A percentile compares a stretch with the other conserved stretches of the same genome.
Evolutionary conservation across 2,888 invertebrate species (phyloP).

Genomic region (Anticlea derivata): DNA sequence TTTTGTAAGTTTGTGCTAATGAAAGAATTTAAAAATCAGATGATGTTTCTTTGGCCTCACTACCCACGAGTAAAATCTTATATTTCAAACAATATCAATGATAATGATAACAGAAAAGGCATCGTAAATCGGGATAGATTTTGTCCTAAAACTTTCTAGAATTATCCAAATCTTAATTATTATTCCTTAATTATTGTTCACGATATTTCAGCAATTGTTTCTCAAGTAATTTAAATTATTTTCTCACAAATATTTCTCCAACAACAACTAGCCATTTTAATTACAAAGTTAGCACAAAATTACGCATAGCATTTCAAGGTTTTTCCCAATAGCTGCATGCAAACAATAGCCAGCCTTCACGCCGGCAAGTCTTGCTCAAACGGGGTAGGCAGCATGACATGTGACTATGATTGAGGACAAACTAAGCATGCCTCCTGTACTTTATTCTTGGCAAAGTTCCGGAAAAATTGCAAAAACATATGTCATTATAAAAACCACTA

Average conservation of each 20-base stretch:
- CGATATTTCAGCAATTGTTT: background rate
- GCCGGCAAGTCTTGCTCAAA: conserved; percentile 44
- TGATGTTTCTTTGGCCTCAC: conserved; percentile 16
- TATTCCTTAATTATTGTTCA: too few relatives aligned
- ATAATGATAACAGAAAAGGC: too few relatives aligned
- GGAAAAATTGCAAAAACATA: too few relatives aligned
- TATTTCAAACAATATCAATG: too few relatives aligned
- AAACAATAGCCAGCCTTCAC: conserved; percentile 60
- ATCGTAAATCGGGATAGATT: too few relatives aligned
- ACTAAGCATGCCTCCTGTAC: too few relatives aligned
- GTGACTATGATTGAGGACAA: conserved; percentile 23
- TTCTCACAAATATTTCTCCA: conserved; percentile 12
- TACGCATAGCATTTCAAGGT: conserved; percentile 34
- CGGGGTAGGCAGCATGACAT: conserved; percentile 31
- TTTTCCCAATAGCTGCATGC: conserved; percentile 38
- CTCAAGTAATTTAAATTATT: conserved; percentile 7
- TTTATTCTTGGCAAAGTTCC: too few relatives aligned
- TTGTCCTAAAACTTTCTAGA: too few relatives aligned
- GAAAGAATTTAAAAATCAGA: conserved; percentile 42
- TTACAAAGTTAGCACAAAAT: conserved; percentile 33
- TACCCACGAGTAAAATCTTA: background rate
- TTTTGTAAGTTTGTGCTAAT: conserved; percentile 58
- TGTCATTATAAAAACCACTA: too few relatives aligned
- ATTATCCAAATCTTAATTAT: too few relatives aligned
- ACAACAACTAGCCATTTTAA: conserved; percentile 25